These are phyloP conservation scores for Drosophila paramelanica DNA, from an alignment of 2,888 invertebrate species.

Conservation along the genomic window DNA sequence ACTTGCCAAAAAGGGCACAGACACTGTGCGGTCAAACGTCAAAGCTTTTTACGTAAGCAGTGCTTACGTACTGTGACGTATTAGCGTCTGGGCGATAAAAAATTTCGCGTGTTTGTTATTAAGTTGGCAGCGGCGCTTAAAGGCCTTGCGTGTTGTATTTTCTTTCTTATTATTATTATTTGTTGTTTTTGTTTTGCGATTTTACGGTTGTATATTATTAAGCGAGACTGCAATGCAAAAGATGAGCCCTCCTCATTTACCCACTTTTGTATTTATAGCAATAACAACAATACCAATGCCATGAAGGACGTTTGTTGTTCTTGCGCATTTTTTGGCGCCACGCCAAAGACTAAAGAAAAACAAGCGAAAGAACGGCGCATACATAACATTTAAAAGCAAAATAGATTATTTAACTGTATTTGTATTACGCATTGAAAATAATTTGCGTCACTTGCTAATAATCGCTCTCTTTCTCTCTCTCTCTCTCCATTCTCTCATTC, in stretches of 20 bases:
- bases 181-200: slow-evolving; percentile 1
- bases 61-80: slow-evolving; percentile 68
- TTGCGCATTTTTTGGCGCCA: slow-evolving; percentile 49
- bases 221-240: slow-evolving; percentile 24
- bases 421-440: slow-evolving; percentile 53
- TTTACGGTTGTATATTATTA: slow-evolving; percentile 1
- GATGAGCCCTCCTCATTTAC: slow-evolving; percentile 33
- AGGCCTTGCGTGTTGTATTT: slow-evolving; percentile 32
- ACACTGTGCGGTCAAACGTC: slow-evolving; percentile 11
- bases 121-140: slow-evolving; percentile 19
- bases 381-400: slow-evolving; percentile 54
- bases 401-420: slow-evolving; percentile 53
- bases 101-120: slow-evolving; percentile 73
- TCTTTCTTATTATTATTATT: background rate
- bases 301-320: slow-evolving; percentile 48
- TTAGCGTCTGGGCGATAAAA: slow-evolving; percentile 72
- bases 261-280: slow-evolving; percentile 32
- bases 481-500: background rate
- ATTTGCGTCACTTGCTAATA: slow-evolving; percentile 38
- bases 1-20: slow-evolving; percentile 46
- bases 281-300: slow-evolving; percentile 16
- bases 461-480: background rate
- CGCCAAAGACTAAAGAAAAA: slow-evolving; percentile 38
- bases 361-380: slow-evolving; percentile 21
- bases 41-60: slow-evolving; percentile 62